Percentiles rank a stretch among this genome's conserved stretches.
These are phyloP conservation scores for Acanthacorydalis orientalis DNA, from an alignment of 2,888 invertebrate species.

Conservation along the genomic window DNA sequence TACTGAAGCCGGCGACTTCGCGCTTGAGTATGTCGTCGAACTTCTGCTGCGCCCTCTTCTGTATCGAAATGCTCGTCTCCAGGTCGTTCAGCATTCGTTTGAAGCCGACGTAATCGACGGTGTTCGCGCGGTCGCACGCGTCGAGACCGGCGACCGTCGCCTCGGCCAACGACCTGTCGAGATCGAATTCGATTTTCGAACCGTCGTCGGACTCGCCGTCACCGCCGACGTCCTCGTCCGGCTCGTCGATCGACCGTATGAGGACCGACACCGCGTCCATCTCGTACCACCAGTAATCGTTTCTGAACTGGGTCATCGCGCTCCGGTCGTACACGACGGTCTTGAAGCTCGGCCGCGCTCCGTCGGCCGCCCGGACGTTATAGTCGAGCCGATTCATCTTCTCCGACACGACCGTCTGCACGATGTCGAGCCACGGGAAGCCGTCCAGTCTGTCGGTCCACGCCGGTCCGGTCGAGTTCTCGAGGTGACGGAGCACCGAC, in stretches of 20 bases:
- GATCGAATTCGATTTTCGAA: not conserved
- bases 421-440: slow-evolving; percentile 34
- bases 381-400: slow-evolving; percentile 27
- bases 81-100: slow-evolving; percentile 19
- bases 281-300: slow-evolving; percentile 40
- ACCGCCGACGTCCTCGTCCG: too few relatives aligned
- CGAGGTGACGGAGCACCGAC: too few relatives aligned
- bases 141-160: too few relatives aligned
- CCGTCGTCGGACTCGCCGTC: not conserved
- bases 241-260: too few relatives aligned
- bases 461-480: too few relatives aligned
- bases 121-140: too few relatives aligned
- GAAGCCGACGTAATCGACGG: slow-evolving; percentile 15
- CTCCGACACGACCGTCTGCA: slow-evolving; percentile 36
- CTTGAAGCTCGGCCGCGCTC: slow-evolving; percentile 15
- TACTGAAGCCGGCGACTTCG: slow-evolving; percentile 7
- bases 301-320: slow-evolving; percentile 32
- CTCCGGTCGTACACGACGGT: slow-evolving; percentile 38
- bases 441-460: slow-evolving; percentile 22
- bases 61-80: slow-evolving; percentile 20
- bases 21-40: slow-evolving; percentile 14
- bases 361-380: too few relatives aligned
- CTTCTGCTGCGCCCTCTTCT: slow-evolving; percentile 16
- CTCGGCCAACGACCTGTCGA: too few relatives aligned
- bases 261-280: not conserved